These are phyloP conservation scores for Pantherophis alleghaniensis DNA, from an alignment of 2,797 vertebrate species.

Conservation along the genomic window DNA sequence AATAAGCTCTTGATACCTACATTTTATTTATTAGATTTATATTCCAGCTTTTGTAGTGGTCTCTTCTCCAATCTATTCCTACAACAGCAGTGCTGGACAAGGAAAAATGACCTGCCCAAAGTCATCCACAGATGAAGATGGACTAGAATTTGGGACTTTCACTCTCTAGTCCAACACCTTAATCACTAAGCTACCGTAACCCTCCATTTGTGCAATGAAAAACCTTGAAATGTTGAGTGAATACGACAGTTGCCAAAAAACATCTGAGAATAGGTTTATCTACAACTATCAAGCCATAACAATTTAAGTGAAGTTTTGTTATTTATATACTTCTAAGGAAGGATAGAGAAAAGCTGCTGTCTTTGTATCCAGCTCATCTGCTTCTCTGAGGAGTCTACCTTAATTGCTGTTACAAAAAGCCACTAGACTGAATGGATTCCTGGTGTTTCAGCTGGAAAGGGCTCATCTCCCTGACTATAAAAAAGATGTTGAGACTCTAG, in stretches of 20 bases:
- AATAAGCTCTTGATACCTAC: not conserved
- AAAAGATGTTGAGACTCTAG: too few species aligned
- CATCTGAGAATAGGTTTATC: not conserved
- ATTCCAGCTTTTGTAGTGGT: not conserved
- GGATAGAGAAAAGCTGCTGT: not conserved
- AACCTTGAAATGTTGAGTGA: not conserved
- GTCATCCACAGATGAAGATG: not conserved
- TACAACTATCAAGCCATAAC: not conserved
- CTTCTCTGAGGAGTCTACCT: not conserved
- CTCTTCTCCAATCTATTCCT: not conserved
- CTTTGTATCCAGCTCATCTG: not conserved
- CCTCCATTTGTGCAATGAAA: not conserved
- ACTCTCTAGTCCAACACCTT: not conserved
- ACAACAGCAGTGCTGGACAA: not conserved
- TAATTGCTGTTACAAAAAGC: not conserved
- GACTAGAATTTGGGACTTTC: not conserved
- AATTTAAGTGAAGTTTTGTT: not conserved
- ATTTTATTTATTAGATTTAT: not conserved
- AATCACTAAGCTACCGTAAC: not conserved
- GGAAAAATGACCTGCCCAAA: not conserved
- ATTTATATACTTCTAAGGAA: not conserved
- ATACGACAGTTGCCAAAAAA: not conserved
- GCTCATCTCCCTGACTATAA: not conserved
- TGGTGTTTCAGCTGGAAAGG: not conserved
- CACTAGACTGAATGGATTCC: not conserved